Evolutionary conservation across 2,888 invertebrate genomes (phyloP), one percentile per base, ranked within the genome.

Genomic region (Parnassius apollo): DNA sequence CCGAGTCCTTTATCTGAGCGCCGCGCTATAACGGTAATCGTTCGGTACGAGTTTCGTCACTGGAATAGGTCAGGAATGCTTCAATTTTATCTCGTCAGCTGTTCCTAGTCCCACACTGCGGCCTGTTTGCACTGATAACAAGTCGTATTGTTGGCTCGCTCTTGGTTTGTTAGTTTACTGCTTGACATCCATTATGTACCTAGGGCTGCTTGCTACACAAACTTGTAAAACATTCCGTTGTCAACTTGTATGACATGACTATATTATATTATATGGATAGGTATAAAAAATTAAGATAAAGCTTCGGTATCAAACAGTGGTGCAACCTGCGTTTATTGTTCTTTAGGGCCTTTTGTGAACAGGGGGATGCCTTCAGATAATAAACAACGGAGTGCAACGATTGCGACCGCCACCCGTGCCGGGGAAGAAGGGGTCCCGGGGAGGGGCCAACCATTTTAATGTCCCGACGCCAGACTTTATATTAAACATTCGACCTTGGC

Each of bases 401-500:
- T 91, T 89, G 90, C 89, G 88, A 84, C 88, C 86, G 73, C 73
- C 74, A 68, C 85, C 84, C 85, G 81, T 76, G 76, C 76, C 73
- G 74, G 81, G 85, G 82, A 81, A 80, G 84, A 82, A 84, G 86
- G 88, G 87, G 13, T 83, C 79, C 80, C 80, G 77, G 87, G 88
- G 86, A 83, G 86, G 83, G 88, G 57, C 44, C 87, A 89, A 90
- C 89, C 91, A 91, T 90, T 91, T 91, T 91, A 91, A 91, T 91
- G 91, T 90, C 86, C 85, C 88, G 86, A 82, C 88, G 87, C 89
- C 91, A 90, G 91, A 90, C 91, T 91, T 91, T 91, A 91, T 91
- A 91, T 91, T 91, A 91, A 91, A 91, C 91, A 91, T 91, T 91
- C 91, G 89, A 87, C 91, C 91, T 91, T 91, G 91, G 78, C 91